These are phyloP conservation scores for Vanessa cardui DNA, from an alignment of 2,888 invertebrate species.

Conservation along the genomic window DNA sequence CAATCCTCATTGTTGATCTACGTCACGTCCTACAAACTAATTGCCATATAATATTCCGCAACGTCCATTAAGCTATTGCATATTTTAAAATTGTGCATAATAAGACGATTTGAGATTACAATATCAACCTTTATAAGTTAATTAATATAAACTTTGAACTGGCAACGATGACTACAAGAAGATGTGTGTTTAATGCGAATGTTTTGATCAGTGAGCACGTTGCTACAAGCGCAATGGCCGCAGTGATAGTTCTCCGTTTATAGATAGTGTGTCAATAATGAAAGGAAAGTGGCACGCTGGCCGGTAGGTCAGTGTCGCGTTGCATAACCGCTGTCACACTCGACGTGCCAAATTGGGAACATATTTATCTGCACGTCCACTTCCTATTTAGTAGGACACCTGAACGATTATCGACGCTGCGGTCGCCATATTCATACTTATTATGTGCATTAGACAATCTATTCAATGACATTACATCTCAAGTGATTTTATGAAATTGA, in stretches of 20 bases:
- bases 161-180: background rate
- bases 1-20: constrained; percentile 49
- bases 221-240: constrained; percentile 49
- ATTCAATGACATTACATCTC: background rate
- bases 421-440: constrained; percentile 10
- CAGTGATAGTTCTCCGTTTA: constrained; percentile 61
- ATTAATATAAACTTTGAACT: no score
- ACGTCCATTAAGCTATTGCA: constrained; percentile 40
- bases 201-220: constrained; percentile 50
- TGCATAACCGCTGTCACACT: constrained; percentile 74
- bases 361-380: constrained; percentile 43
- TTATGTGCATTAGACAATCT: constrained; percentile 6
- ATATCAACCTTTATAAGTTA: background rate
- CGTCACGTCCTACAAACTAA: constrained; percentile 57
- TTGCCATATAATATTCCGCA: constrained; percentile 61
- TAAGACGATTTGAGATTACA: background rate
- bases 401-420: constrained; percentile 27
- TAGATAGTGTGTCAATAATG: constrained; percentile 79
- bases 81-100: background rate
- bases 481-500: constrained; percentile 13
- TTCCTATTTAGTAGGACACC: constrained; percentile 40
- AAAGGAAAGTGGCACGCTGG: constrained; percentile 77
- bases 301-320: constrained; percentile 80
- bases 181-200: background rate
- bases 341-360: constrained; percentile 62